Evolutionary conservation across 2,888 invertebrate genomes (phyloP), one percentile per base, ranked within the genome.

Genomic region (Strigamia crassipes): DNA sequence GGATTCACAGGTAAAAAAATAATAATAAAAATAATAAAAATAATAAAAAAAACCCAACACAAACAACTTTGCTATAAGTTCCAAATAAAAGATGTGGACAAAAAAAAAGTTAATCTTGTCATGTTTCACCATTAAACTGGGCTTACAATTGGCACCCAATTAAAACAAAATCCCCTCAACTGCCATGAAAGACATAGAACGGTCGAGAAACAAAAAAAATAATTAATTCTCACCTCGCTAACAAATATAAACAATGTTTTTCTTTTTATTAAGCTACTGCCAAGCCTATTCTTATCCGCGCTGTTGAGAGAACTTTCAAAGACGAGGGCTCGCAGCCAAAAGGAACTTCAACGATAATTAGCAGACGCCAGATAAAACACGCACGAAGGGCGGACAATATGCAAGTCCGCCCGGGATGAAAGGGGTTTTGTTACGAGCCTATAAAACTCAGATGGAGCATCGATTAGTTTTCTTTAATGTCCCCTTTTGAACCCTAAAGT

Each of bases 1-100:
- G 96, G 96, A 87, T 94, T 97, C 89, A 90, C 96, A 86, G 97
- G 97, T 97, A 88, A 94, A 73, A 31, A 27, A 15, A 23, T n/a
- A n/a, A n/a, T n/a, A n/a, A n/a, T n/a, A n/a, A n/a, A n/a, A n/a
- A n/a, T n/a, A n/a, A n/a, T n/a, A 66, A 66, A 46, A 46, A 0
- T 10, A 15, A 13, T n/a, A n/a, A n/a, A 46, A 46, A 10, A 5
- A 46, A 46, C 13, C 3, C 4, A 46, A 46, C 42, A 46, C 12
- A 46, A 46, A 46, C 13, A 46, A 46, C 15, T 46, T 46, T 46
- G 5, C 46, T 5, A n/a, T n/a, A 46, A 46, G 46, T 46, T 15
- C 46, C 46, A 46, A 46, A n/a, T 5, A 46, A 46, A n/a, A 46
- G n/a, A 13, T 3, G 15, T n/a, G 12, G 5, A 46, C 0, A n/a